phyloP scores from a whole-genome alignment of 2,888 invertebrate species.

The Bhutanitis thaidina region DNA sequence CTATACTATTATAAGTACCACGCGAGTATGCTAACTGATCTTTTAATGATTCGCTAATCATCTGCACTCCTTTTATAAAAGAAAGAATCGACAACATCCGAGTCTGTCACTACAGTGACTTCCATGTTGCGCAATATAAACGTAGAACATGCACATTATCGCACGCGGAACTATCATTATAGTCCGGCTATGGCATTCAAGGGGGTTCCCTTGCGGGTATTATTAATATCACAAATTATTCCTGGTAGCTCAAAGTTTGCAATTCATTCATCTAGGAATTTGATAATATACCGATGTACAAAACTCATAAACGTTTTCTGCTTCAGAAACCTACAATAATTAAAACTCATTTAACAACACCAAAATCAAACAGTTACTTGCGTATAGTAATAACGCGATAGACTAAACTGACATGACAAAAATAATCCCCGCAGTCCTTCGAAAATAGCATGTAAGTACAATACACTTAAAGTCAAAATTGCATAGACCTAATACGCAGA shows the following conservation, averaged over 20 bases:
- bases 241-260: too few relatives aligned
- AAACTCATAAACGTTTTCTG: too few relatives aligned
- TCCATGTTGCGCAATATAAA: background rate
- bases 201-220: too few relatives aligned
- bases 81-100: constrained; percentile 21
- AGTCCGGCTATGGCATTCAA: background rate
- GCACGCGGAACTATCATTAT: background rate
- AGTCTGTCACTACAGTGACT: constrained; percentile 2
- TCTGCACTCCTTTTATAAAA: constrained; percentile 31
- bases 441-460: constrained; percentile 11
- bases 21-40: constrained; percentile 49
- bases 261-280: too few relatives aligned
- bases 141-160: background rate
- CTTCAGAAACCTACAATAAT: too few relatives aligned
- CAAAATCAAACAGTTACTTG: too few relatives aligned
- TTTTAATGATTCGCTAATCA: constrained; percentile 62
- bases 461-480: constrained; percentile 11
- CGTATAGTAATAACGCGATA: too few relatives aligned
- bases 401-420: background rate
- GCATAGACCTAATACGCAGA: constrained; percentile 1
- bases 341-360: too few relatives aligned
- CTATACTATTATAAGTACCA: constrained; percentile 49
- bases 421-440: background rate
- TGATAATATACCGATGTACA: too few relatives aligned
- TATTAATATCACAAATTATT: too few relatives aligned